A percentile compares a stretch with the other conserved stretches of the same genome.
Conservation (phyloP, 2,888 invertebrate genomes). For the Tetheella fluctuosa region DNA sequence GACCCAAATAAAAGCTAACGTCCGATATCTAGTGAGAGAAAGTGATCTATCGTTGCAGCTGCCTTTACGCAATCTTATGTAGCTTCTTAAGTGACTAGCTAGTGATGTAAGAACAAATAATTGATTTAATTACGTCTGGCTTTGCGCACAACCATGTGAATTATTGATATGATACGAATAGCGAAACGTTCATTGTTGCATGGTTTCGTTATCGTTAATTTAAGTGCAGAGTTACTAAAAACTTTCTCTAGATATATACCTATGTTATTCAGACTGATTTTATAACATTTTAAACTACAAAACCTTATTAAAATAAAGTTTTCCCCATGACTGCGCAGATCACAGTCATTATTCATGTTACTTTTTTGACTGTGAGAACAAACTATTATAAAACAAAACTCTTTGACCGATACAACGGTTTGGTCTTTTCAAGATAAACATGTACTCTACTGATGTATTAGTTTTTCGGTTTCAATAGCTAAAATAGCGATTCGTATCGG, state of each 20-base stretch:
- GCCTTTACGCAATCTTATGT: constrained; percentile 62
- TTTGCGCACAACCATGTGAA: constrained; percentile 33
- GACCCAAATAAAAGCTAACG: constrained; percentile 65
- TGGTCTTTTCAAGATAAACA: background rate
- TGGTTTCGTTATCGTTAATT: constrained; percentile 8
- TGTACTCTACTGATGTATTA: background rate
- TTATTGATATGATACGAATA: constrained; percentile 24
- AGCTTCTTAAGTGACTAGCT: constrained; percentile 39
- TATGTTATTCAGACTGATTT: background rate
- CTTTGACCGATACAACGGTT: background rate
- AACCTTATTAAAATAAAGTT: background rate
- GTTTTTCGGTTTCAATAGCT: background rate
- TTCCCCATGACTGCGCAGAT: background rate
- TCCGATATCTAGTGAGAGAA: constrained; percentile 70
- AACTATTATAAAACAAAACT: background rate
- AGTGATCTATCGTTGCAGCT: constrained; percentile 72
- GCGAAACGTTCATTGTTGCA: background rate
- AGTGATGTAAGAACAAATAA: constrained; percentile 51
- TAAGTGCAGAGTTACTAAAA: background rate
- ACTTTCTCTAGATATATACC: background rate
- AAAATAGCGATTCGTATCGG: background rate
- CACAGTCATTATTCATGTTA: background rate
- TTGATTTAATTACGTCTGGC: constrained; percentile 52
- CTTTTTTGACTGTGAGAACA: background rate
- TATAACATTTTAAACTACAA: background rate